These are phyloP conservation scores for Drosophila tanythrix DNA, from an alignment of 2,888 invertebrate genomes.

Conservation along the genomic window DNA sequence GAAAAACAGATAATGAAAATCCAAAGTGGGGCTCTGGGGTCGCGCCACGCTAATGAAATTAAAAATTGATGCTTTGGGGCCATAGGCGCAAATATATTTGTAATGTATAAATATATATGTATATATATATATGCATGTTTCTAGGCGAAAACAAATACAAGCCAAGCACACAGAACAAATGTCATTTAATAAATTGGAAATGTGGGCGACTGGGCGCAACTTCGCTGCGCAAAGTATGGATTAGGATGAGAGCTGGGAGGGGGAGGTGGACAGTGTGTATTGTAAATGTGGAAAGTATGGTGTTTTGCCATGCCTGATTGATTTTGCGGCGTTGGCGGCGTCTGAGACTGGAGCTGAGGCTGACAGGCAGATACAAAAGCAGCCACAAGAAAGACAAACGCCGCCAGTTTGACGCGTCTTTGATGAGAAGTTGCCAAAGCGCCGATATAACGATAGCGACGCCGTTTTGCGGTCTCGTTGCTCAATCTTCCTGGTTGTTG, in stretches of 20 bases:
- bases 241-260: neutral
- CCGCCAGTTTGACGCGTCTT: constrained; percentile 67
- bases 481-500: constrained; percentile 78
- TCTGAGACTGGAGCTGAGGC: constrained; percentile 18
- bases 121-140: constrained; percentile 3
- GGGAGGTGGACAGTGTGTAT: neutral
- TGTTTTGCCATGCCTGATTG: constrained; percentile 67
- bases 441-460: constrained; percentile 40
- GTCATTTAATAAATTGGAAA: constrained; percentile 79
- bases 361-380: constrained; percentile 11
- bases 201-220: constrained; percentile 38
- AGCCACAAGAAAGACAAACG: constrained; percentile 73
- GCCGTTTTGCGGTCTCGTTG: constrained; percentile 70
- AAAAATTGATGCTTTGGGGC: constrained; percentile 79
- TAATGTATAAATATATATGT: neutral
- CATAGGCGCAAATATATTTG: constrained; percentile 46
- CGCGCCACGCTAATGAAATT: constrained; percentile 75
- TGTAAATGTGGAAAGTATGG: constrained; percentile 30
- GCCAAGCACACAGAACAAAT: constrained; percentile 60
- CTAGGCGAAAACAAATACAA: constrained; percentile 47
- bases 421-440: constrained; percentile 73
- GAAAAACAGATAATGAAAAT: constrained; percentile 80
- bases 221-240: neutral
- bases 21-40: constrained; percentile 49
- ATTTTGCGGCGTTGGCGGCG: constrained; percentile 71